A percentile compares a stretch with the other conserved stretches of the same genome.
phyloP scores from a whole-genome alignment of 2,888 invertebrate genomes.

The Drosophila kokeensis region DNA sequence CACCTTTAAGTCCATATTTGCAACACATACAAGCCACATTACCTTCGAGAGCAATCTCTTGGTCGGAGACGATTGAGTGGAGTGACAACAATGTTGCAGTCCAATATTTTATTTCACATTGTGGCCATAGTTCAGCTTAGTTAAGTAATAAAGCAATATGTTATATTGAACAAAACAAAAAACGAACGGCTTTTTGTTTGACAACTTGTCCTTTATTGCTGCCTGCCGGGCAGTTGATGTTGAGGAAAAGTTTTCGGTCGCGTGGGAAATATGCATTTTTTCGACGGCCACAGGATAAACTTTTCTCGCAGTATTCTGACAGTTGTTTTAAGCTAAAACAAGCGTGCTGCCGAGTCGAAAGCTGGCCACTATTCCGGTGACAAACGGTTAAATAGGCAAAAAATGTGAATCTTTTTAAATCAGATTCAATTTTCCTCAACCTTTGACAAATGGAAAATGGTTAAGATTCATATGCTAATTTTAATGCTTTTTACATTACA shows the following conservation, averaged over 20 bases:
- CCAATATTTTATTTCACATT: neutral
- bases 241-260: slow-evolving; percentile 48
- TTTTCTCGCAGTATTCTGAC: slow-evolving; percentile 16
- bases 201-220: slow-evolving; percentile 37
- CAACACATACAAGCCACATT: slow-evolving; percentile 35
- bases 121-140: neutral
- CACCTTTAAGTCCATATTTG: slow-evolving; percentile 13
- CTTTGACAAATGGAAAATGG: neutral
- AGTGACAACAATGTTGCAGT: neutral
- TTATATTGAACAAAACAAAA: slow-evolving; percentile 10
- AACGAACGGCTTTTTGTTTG: slow-evolving; percentile 29
- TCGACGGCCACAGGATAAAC: slow-evolving; percentile 27
- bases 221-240: slow-evolving; percentile 26
- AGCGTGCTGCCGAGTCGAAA: slow-evolving; percentile 4
- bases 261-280: slow-evolving; percentile 57
- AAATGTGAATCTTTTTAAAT: no score
- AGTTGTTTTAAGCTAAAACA: slow-evolving; percentile 22
- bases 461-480: no score
- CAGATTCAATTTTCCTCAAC: neutral
- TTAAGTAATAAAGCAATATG: slow-evolving; percentile 44
- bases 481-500: neutral
- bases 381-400: neutral
- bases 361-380: neutral
- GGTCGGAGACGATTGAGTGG: slow-evolving; percentile 11
- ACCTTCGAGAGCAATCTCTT: slow-evolving; percentile 47